phyloP scores from a whole-genome alignment of 1,140 invertebrate genomes.

The Heliconius hewitsoni region DNA sequence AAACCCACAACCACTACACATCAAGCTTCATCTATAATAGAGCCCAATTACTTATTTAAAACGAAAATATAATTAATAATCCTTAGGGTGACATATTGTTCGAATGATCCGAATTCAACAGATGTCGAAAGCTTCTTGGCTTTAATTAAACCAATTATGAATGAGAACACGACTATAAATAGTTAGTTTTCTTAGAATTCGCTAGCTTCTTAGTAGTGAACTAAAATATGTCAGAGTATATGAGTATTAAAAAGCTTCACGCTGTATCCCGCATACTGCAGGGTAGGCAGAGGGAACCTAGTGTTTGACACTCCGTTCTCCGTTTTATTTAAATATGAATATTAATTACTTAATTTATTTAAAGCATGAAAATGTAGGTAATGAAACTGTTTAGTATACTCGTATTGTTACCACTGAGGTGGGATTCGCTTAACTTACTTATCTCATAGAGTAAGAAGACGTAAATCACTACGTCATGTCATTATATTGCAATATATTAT shows the following conservation, averaged over 20 bases:
- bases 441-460: too few relatives aligned
- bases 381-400: background rate
- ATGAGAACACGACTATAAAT: background rate
- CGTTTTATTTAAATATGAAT: background rate
- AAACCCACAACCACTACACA: too few relatives aligned
- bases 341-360: background rate
- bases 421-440: too few relatives aligned
- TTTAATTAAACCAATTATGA: constrained; percentile 8
- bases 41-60: background rate
- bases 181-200: background rate
- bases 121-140: background rate
- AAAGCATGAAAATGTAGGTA: background rate
- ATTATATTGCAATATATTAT: too few relatives aligned
- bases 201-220: background rate
- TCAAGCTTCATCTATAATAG: background rate
- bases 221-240: background rate
- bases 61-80: background rate
- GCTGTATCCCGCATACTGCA: too few relatives aligned
- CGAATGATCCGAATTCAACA: background rate
- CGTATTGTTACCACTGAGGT: background rate
- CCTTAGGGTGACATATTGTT: background rate
- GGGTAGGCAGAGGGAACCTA: too few relatives aligned
- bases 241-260: background rate
- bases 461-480: too few relatives aligned
- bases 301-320: too few relatives aligned